phyloP scores from a whole-genome alignment of 2,888 invertebrate species.

The Zhuqinia jingwanae region DNA sequence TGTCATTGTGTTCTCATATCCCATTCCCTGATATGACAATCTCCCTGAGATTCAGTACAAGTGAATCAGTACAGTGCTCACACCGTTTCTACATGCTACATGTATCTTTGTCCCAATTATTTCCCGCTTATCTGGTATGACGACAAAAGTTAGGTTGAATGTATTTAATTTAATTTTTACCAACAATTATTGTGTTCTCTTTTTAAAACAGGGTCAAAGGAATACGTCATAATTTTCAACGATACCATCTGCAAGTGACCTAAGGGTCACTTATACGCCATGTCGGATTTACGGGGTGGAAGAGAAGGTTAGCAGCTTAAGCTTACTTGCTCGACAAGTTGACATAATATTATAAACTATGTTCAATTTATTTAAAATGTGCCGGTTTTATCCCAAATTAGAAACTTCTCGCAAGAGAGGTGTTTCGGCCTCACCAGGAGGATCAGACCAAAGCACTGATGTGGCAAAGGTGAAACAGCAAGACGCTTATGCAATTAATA shows the following conservation, averaged over 20 bases:
- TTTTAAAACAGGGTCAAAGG: constrained; percentile 18
- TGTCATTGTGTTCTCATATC: too few species aligned
- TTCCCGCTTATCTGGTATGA: too few species aligned
- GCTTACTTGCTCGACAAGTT: not conserved
- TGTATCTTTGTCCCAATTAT: too few species aligned
- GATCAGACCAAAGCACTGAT: constrained; percentile 49
- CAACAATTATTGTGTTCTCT: not conserved
- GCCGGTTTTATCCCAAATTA: constrained; percentile 15
- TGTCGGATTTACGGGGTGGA: constrained; percentile 53
- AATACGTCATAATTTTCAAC: constrained; percentile 8
- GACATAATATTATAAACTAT: not conserved
- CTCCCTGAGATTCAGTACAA: too few species aligned
- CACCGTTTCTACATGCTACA: too few species aligned
- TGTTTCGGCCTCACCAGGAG: constrained; percentile 33
- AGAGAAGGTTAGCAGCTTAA: constrained; percentile 48
- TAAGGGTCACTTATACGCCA: constrained; percentile 58
- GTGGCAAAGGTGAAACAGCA: constrained; percentile 48
- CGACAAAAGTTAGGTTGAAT: not conserved
- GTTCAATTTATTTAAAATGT: not conserved
- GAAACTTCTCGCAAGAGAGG: constrained; percentile 56
- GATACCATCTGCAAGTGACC: constrained; percentile 50
- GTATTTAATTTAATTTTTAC: not conserved
- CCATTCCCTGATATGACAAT: too few species aligned
- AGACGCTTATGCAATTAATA: constrained; percentile 37
- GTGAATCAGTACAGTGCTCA: too few species aligned